Evolutionary conservation across 2,797 vertebrate species (phyloP), one percentile per base, ranked within the genome.

Genomic region (Chaetophractus vellerosus): DNA sequence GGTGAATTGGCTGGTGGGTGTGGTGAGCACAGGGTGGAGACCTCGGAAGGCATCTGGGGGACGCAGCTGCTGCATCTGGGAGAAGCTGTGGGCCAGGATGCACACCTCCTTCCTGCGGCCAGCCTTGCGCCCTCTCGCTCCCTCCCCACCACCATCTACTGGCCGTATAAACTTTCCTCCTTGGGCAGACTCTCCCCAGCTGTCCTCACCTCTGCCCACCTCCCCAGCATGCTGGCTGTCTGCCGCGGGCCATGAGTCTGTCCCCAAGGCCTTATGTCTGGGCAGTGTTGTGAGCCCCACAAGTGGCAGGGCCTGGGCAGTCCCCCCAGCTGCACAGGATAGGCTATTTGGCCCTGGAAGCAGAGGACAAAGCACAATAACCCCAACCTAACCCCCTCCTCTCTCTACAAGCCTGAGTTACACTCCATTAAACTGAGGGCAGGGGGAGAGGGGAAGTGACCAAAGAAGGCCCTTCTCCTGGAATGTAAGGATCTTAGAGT

Each of bases 1-100:
- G 28, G 28, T 9, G n/a, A 45, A 33, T 1, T 28, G 24, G 18
- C 6, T 23, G 16, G 14, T 41, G 31, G 9, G 8, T 1, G 0
- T 15, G 3, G 9, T 9, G 10, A 11, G 16, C n/a, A 19, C 41
- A 12, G 41, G 1, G 2, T 24, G 72, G 24, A 28, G 16, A 3
- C n/a, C 52, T 31, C 63, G 15, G 50, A 41, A 9, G 41, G 69
- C 16, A 0, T 15, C 23, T 1, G 5, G n/a, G 18, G 74, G 76
- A 63, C 83, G 36, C 33, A 33, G 41, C 1, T 1, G 0, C 5
- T 33, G 57, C 9, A 6, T 18, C 31, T 16, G n/a, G 14, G 14
- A 69, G 48, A n/a, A 68, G 79, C 59, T 26, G 1, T 16, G 79
- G 66, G 28, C 24, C 38, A 48, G 33, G 33, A 10, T 6, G 3